Percentiles rank a stretch among this genome's conserved stretches.
These are phyloP conservation scores for Mantis religiosa DNA, from an alignment of 2,888 invertebrate genomes.

Conservation along the genomic window DNA sequence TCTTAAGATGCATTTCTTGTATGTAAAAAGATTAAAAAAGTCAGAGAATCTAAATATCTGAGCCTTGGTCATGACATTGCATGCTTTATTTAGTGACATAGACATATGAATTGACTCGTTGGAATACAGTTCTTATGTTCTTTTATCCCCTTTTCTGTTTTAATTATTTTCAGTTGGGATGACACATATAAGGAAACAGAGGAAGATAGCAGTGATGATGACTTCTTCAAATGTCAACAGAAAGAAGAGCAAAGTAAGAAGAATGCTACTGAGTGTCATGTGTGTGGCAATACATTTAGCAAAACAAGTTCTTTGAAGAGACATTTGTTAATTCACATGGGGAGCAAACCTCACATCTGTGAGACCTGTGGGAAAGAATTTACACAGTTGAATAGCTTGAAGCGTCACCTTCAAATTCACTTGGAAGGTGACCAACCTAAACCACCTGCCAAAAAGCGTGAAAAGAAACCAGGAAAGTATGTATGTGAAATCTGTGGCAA, in stretches of 20 bases:
- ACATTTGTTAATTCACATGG: not conserved
- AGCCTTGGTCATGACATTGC: too few relatives aligned
- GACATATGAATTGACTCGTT: too few relatives aligned
- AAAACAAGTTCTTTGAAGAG: not conserved
- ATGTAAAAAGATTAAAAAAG: too few relatives aligned
- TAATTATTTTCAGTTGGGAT: not conserved
- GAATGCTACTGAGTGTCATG: not conserved
- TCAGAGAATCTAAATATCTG: too few relatives aligned
- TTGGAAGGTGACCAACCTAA: not conserved
- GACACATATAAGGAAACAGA: not conserved
- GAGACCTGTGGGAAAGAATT: not conserved
- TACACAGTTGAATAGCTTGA: not conserved
- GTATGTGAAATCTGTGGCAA: not conserved
- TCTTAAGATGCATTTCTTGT: too few relatives aligned
- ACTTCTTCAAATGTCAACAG: not conserved
- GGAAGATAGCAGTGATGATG: not conserved
- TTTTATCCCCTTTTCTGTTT: not conserved
- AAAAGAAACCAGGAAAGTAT: not conserved
- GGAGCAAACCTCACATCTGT: not conserved
- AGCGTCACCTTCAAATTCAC: not conserved
- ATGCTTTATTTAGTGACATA: too few relatives aligned
- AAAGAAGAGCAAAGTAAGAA: not conserved
- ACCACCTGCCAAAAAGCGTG: not conserved
- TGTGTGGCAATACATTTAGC: not conserved
- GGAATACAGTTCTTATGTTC: too few relatives aligned